Percentiles rank a stretch among this genome's conserved stretches.
phyloP scores from a whole-genome alignment of 2,113 vertebrate species.

The Centropus bengalensis region DNA sequence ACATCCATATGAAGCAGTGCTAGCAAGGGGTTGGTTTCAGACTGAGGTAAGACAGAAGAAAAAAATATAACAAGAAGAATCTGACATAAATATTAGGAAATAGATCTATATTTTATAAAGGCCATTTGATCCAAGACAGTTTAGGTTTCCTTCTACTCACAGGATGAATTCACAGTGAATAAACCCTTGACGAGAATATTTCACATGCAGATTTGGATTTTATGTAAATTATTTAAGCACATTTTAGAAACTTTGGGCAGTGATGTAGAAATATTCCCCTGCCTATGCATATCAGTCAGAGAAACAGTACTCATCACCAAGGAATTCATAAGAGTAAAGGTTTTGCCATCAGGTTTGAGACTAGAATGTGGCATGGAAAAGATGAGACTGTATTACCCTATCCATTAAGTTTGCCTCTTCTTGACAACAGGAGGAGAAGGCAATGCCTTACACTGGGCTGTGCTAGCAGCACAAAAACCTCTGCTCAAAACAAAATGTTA shows the following conservation, averaged over 20 bases:
- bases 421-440: neutral
- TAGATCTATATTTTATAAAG: slow-evolving; percentile 44
- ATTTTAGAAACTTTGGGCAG: slow-evolving; percentile 29
- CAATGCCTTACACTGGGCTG: neutral
- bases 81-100: slow-evolving; percentile 40
- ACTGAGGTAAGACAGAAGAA: neutral
- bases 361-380: neutral
- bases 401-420: neutral
- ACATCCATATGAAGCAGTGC: neutral
- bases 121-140: slow-evolving; percentile 2
- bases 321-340: neutral
- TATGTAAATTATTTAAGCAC: slow-evolving; percentile 57
- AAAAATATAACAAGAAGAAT: neutral
- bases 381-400: neutral
- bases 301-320: neutral
- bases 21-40: neutral
- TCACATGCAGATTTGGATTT: slow-evolving; percentile 53
- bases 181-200: slow-evolving; percentile 25
- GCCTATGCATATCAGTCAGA: neutral
- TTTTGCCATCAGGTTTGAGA: neutral
- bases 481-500: neutral
- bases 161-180: slow-evolving; percentile 19
- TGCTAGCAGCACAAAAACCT: neutral
- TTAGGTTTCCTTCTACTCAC: slow-evolving; percentile 39
- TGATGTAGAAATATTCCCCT: slow-evolving; percentile 7